Conservation (phyloP, 2,888 invertebrate genomes). For the Iphiclides podalirius region DNA sequence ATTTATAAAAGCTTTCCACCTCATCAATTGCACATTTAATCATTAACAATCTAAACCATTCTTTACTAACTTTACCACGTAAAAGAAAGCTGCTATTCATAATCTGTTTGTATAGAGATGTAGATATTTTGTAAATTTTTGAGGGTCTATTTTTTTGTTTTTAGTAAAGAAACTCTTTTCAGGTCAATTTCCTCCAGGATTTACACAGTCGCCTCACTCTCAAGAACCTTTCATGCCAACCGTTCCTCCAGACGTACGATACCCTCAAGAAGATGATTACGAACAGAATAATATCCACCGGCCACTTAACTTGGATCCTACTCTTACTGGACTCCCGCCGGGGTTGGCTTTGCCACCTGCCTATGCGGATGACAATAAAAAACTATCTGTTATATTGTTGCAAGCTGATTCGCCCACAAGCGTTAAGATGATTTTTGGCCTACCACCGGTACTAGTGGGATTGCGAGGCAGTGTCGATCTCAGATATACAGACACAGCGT, state of each 20-base stretch:
- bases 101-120: no score
- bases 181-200: constrained; percentile 46
- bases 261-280: constrained; percentile 60
- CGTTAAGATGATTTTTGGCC: constrained; percentile 89
- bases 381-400: constrained; percentile 79
- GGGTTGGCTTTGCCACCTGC: constrained; percentile 48
- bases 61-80: no score
- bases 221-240: constrained; percentile 66
- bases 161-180: constrained; percentile 35
- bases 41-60: no score
- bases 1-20: constrained; percentile 15
- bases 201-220: constrained; percentile 35
- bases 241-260: constrained; percentile 61
- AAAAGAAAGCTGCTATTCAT: no score
- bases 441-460: constrained; percentile 90
- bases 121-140: no score
- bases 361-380: constrained; percentile 62
- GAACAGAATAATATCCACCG: constrained; percentile 61
- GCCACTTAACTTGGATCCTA: constrained; percentile 44
- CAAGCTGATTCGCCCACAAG: constrained; percentile 89
- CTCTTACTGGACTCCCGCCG: constrained; percentile 43
- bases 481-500: constrained; percentile 89
- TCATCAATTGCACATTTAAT: not conserved
- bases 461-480: constrained; percentile 93
- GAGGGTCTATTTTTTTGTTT: no score